Percentiles rank a stretch among this genome's conserved stretches.
Evolutionary conservation across 2,797 vertebrate genomes (phyloP).

Genomic region (Danio albolineatus): DNA sequence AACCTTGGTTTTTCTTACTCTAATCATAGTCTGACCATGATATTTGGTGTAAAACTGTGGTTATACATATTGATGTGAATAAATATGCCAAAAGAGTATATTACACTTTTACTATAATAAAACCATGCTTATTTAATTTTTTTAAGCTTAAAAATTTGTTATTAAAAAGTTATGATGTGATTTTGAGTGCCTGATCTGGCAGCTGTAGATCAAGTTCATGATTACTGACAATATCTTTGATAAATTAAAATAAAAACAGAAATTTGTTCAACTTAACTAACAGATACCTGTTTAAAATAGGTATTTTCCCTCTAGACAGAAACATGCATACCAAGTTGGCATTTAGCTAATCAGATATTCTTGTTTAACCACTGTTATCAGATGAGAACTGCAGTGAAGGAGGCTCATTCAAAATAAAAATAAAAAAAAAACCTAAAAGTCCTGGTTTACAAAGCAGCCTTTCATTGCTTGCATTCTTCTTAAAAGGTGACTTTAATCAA

Average conservation of each 20-base stretch:
- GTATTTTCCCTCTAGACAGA: not conserved
- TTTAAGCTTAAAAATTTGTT: no score
- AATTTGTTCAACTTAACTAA: no score
- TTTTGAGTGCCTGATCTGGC: not conserved
- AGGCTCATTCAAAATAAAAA: not conserved
- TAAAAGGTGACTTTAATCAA: constrained; percentile 16
- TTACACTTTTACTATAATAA: no score
- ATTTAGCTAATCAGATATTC: not conserved
- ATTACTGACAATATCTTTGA: not conserved
- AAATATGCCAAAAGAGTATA: no score
- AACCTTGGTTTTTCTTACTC: no score
- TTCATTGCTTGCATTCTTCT: constrained; percentile 6
- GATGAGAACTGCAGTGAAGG: not conserved
- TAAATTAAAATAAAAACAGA: no score
- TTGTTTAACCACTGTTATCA: not conserved
- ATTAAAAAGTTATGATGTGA: no score
- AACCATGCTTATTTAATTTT: no score
- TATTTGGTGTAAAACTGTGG: no score
- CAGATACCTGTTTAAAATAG: not conserved
- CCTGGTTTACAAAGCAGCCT: not conserved
- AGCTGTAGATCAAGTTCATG: not conserved
- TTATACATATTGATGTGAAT: no score
- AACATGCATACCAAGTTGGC: not conserved
- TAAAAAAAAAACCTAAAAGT: not conserved
- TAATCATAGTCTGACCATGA: no score